phyloP scores from a whole-genome alignment of 2,888 invertebrate species.

The Stramonita haemastoma region DNA sequence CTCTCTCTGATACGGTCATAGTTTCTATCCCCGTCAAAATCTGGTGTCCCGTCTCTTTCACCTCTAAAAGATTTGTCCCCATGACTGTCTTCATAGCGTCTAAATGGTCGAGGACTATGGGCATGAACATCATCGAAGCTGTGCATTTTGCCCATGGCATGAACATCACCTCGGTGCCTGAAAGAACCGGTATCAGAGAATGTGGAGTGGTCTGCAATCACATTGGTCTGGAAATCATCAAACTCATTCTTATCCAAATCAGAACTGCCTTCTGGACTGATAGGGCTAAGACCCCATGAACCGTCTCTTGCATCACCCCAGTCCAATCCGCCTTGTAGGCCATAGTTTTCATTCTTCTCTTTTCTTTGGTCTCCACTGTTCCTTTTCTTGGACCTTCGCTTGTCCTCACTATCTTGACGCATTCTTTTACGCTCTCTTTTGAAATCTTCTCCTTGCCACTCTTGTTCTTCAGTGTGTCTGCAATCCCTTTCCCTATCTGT shows the following conservation, averaged over 20 bases:
- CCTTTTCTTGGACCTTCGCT: not conserved
- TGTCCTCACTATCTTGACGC: not conserved
- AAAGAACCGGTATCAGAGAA: not conserved
- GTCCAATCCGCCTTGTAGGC: not conserved
- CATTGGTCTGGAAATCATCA: not conserved
- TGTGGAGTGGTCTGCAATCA: not conserved
- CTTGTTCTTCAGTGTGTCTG: not conserved
- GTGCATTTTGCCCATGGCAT: not conserved
- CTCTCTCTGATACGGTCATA: slow-evolving; percentile 38
- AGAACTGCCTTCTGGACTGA: slow-evolving; percentile 32
- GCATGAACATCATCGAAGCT: not conserved
- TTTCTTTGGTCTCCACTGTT: slow-evolving; percentile 28
- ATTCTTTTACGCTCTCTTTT: not conserved
- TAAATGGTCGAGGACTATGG: not conserved
- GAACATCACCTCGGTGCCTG: not conserved
- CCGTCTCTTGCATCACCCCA: not conserved
- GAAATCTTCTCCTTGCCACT: not conserved
- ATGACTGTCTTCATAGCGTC: not conserved
- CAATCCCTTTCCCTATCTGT: slow-evolving; percentile 34
- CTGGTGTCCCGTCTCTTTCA: not conserved
- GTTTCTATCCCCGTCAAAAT: slow-evolving; percentile 27
- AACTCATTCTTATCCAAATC: not conserved
- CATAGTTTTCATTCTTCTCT: slow-evolving; percentile 22
- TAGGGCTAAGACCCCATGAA: slow-evolving; percentile 28
- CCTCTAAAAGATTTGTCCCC: not conserved